Base-by-base conservation (phyloP, 2,113 vertebrate species). In the Crotalus viridis region DNA sequence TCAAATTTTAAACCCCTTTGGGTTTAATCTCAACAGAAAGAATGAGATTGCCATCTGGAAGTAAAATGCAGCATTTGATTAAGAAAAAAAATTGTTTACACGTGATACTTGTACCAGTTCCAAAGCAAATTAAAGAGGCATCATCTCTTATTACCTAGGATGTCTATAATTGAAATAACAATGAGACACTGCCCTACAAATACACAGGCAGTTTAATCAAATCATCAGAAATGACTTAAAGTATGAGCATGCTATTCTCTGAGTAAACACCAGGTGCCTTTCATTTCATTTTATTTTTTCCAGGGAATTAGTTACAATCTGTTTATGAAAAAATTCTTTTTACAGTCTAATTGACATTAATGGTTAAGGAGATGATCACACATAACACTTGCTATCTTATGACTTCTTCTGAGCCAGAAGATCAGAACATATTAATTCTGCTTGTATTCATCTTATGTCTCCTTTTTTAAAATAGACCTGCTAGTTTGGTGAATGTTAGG, bases 281-380 rank as follows among this genome's bases (percentile, higher is more conserved):
- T 94, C 90, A 19, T 85, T 93, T 94, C 90, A 19, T 89, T 94
- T 94, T 94, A 22, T 15, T 6, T 90, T 91, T 15, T 6, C 9
- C 85, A 92, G 93, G 10, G 6, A 91, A 15, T 52, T 56, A 92
- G 89, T 0, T 81, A 4, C 92, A 92, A 21, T 90, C 26, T 92
- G 13, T 61, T 91, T 88, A 33, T 90, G 21, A 89, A 94, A 39
- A 56, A 92, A 10, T 1, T 0, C 3, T 5, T 5, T 69, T 61
- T 61, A 85, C 48, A n/a, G 1, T 86, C 5, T 59, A 87, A 39
- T 51, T 54, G 43, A 87, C 19, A 64, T 59, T 90, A 57, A 85
- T 33, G 0, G 0, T 89, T 57, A 89, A 94, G 93, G 87, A 43
- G 8, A 91, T 15, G 13, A 5, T 81, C 33, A 9, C 24, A 51